A percentile compares a stretch with the other conserved stretches of the same genome.
Evolutionary conservation across 1,140 invertebrate species (phyloP).

Genomic region (Drosophila pseudoobscura): DNA sequence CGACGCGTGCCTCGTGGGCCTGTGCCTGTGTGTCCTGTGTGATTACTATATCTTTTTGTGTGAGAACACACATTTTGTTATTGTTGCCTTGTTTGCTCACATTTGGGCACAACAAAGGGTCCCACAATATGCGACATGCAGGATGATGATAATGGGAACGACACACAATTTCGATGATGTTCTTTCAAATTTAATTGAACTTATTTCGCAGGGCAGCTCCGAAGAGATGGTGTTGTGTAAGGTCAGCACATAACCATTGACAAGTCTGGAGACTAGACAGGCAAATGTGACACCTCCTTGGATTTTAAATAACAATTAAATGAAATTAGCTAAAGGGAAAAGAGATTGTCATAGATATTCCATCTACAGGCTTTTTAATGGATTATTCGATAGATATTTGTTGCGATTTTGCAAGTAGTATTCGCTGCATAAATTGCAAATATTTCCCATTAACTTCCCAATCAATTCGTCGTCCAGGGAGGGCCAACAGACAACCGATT

Average conservation of each 20-base stretch:
- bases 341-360: no score
- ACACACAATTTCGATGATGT: not conserved
- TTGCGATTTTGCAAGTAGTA: not conserved
- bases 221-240: not conserved
- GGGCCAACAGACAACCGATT: constrained; percentile 17
- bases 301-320: not conserved
- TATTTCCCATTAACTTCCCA: constrained; percentile 44
- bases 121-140: not conserved
- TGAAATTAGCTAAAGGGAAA: no score
- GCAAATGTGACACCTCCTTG: no score
- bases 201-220: not conserved
- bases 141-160: constrained; percentile 1
- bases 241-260: not conserved
- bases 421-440: constrained; percentile 20
- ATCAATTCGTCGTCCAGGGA: constrained; percentile 6
- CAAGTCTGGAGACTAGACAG: no score
- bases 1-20: constrained; percentile 48
- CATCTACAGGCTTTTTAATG: no score
- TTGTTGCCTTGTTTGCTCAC: constrained; percentile 65
- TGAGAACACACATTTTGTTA: constrained; percentile 71
- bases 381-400: no score
- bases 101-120: constrained; percentile 20
- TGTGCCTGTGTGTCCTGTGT: no score
- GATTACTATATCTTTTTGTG: constrained; percentile 7
- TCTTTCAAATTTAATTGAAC: constrained; percentile 10